Evolutionary conservation across 2,113 vertebrate species (phyloP), one percentile per base, ranked within the genome.

Genomic region (Connochaetes taurinus): DNA sequence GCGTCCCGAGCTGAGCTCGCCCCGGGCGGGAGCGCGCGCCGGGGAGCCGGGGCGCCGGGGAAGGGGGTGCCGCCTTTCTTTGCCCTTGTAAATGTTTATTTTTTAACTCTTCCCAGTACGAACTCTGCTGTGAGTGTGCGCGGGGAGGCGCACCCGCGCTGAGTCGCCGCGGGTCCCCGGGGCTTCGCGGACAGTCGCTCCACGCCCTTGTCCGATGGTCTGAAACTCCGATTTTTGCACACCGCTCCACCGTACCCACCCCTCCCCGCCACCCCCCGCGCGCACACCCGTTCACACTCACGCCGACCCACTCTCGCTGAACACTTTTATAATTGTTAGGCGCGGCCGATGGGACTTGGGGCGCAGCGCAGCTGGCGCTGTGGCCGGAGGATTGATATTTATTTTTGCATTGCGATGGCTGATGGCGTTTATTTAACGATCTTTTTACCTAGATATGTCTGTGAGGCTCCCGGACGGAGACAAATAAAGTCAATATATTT

Each of bases 401-500:
- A 99, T 99, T 99, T 99, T 99, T 99, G 98, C 99, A 99, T 98
- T 98, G 98, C 97, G 98, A 97, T 97, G 93, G 98, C 98, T 96
- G 98, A 98, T 97, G 92, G 98, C 97, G 27, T 99, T 99, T 98
- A 99, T 98, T 99, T 99, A 99, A 99, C 97, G 45, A 98, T 98
- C 98, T 99, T 99, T 99, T 98, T 99, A 99, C 98, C 96, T 98
- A 97, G 98, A 98, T 98, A 97, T 98, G 98, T 98, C 98, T 98
- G 98, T 97, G 98, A 97, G 98, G 97, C 98, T 99, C 98, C 98
- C 94, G 96, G 98, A 97, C 25, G 98, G 98, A 99, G 98, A 95
- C 93, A 98, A 99, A 99, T 99, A 99, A 99, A 99, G 95, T 89
- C 85, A 95, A 98, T 99, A 99, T 99, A 99, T 99, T 99, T 99